Conservation (phyloP, 2,113 vertebrate genomes). For the Channa argus region DNA sequence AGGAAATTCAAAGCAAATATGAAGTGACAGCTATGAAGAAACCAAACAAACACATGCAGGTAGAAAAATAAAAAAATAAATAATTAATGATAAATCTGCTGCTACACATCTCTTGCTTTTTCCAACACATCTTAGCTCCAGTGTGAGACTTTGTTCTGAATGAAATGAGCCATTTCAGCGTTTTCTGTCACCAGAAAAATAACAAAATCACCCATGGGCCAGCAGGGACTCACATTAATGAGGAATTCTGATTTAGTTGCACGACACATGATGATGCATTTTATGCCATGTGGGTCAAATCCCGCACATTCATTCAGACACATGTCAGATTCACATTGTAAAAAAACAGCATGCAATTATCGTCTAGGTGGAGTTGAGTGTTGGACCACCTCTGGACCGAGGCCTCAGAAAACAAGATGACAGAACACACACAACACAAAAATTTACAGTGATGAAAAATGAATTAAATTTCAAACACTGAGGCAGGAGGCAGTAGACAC, state of each 20-base stretch:
- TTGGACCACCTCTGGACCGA: no score
- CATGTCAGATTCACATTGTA: no score
- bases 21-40: not conserved
- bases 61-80: no score
- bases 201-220: not conserved
- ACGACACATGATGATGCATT: not conserved
- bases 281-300: not conserved
- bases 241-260: not conserved
- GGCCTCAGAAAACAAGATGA: not conserved
- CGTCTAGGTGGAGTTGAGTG: no score
- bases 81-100: no score
- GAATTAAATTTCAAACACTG: not conserved
- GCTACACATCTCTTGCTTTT: not conserved
- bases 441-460: conserved; percentile 22
- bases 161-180: not conserved
- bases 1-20: not conserved
- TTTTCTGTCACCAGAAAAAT: not conserved
- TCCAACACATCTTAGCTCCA: not conserved
- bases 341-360: no score
- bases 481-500: not conserved
- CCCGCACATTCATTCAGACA: no score
- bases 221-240: not conserved
- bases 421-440: not conserved
- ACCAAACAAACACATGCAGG: no score
- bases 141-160: conserved; percentile 3